Evolutionary conservation across 1,140 invertebrate species (phyloP).

Genomic region (Brachionus paranguensis): DNA sequence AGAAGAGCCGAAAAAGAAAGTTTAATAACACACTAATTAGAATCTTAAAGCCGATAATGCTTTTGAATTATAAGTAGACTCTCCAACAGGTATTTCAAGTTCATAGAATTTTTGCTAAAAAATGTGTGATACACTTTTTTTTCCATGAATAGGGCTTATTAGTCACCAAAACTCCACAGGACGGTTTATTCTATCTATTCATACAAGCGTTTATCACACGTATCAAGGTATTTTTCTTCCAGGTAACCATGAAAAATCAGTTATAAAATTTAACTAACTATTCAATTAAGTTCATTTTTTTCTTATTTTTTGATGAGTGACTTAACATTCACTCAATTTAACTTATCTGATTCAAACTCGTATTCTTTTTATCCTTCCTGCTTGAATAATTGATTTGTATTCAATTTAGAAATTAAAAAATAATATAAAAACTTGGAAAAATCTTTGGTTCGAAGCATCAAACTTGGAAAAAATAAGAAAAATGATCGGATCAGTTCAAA

Average conservation of each 20-base stretch:
- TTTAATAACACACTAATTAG: slow-evolving; percentile 12
- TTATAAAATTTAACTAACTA: not conserved
- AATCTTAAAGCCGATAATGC: slow-evolving; percentile 25
- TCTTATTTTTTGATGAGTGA: not conserved
- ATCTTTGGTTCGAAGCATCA: not conserved
- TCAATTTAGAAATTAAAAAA: not conserved
- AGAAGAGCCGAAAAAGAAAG: not conserved
- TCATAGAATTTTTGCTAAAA: not conserved
- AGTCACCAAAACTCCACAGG: not conserved
- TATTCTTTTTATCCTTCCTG: not conserved
- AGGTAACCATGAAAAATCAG: not conserved
- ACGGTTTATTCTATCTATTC: not conserved
- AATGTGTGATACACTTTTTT: slow-evolving; percentile 30
- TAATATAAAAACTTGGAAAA: not conserved
- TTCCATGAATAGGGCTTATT: slow-evolving; percentile 13
- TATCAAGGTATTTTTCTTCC: not conserved
- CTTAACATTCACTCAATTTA: not conserved
- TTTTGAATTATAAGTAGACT: not conserved
- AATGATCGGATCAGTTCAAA: not conserved
- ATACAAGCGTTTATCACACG: not conserved
- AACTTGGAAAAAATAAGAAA: not conserved
- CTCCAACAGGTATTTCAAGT: slow-evolving; percentile 17
- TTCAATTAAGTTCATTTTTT: slow-evolving; percentile 5
- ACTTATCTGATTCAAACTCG: not conserved
- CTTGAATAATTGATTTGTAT: slow-evolving; percentile 9